These are phyloP conservation scores for Lagopus muta DNA, from an alignment of 2,113 vertebrate species.

Conservation along the genomic window DNA sequence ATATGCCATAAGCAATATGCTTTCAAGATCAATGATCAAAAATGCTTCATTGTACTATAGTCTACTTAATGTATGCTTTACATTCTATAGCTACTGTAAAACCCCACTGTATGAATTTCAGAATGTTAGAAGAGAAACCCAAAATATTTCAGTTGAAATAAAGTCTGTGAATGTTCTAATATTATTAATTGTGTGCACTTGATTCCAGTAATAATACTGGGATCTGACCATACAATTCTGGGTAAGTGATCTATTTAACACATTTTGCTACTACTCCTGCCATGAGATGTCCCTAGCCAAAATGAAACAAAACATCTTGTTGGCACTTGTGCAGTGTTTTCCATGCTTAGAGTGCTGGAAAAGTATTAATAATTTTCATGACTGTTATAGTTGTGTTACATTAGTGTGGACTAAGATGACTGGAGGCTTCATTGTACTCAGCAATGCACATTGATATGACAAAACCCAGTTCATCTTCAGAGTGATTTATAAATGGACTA, in stretches of 20 bases:
- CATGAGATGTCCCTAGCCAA: background rate
- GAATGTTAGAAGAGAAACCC: background rate
- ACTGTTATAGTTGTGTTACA: background rate
- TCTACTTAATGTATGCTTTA: background rate
- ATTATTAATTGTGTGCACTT: background rate
- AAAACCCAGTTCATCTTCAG: background rate
- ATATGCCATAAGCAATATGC: background rate
- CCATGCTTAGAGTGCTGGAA: slow-evolving; percentile 8
- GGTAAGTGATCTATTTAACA: slow-evolving; percentile 16
- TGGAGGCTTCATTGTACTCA: background rate
- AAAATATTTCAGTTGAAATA: slow-evolving; percentile 5
- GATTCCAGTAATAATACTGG: background rate
- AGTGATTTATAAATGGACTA: background rate
- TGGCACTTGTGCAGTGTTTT: background rate
- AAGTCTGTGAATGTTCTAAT: background rate
- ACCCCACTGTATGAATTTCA: background rate
- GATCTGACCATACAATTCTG: background rate
- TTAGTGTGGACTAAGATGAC: background rate
- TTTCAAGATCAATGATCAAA: slow-evolving; percentile 10
- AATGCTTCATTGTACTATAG: background rate
- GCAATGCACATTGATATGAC: background rate
- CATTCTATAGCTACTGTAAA: background rate
- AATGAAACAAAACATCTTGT: slow-evolving; percentile 10
- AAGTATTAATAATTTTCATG: background rate
- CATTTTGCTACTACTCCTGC: background rate